A percentile compares a stretch with the other conserved stretches of the same genome.
Conservation (phyloP, 2,113 vertebrate genomes). For the Cheilinus undulatus region DNA sequence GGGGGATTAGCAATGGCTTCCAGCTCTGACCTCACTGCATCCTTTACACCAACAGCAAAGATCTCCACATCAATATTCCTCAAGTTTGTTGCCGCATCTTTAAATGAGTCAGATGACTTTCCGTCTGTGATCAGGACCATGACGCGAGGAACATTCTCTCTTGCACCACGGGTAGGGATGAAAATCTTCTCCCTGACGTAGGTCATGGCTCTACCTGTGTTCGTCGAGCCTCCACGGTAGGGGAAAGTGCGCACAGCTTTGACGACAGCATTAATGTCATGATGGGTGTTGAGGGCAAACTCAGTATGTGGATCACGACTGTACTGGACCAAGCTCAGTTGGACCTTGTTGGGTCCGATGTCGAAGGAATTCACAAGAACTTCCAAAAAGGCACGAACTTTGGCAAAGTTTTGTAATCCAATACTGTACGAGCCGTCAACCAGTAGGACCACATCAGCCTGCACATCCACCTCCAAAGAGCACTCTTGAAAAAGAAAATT, state of each 20-base stretch:
- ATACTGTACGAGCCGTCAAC: conserved; percentile 99
- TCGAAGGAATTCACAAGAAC: conserved; percentile 96
- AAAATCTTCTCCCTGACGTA: conserved; percentile 97
- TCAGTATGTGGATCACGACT: conserved; percentile 97
- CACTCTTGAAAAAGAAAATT: conserved; percentile 88
- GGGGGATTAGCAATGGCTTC: conserved; percentile 96
- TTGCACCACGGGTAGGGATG: conserved; percentile 88
- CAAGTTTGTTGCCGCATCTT: conserved; percentile 92
- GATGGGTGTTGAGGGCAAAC: conserved; percentile 94
- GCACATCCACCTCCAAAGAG: conserved; percentile 96
- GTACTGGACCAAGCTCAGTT: conserved; percentile 98
- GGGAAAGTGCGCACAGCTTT: conserved; percentile 95
- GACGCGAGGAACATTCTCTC: conserved; percentile 93
- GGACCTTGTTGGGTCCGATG: conserved; percentile 91
- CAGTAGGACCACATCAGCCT: conserved; percentile 96
- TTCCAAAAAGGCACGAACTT: conserved; percentile 97
- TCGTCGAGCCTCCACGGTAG: conserved; percentile 98
- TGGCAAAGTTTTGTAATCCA: conserved; percentile 97
- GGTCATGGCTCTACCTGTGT: conserved; percentile 98
- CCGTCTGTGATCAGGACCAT: conserved; percentile 99
- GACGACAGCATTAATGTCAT: conserved; percentile 90
- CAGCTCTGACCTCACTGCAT: conserved; percentile 93
- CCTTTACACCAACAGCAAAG: conserved; percentile 98
- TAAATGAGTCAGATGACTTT: conserved; percentile 97
- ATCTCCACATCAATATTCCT: conserved; percentile 94